Evolutionary conservation across 1,140 invertebrate genomes (phyloP).

Genomic region (Eriosoma lanigerum): DNA sequence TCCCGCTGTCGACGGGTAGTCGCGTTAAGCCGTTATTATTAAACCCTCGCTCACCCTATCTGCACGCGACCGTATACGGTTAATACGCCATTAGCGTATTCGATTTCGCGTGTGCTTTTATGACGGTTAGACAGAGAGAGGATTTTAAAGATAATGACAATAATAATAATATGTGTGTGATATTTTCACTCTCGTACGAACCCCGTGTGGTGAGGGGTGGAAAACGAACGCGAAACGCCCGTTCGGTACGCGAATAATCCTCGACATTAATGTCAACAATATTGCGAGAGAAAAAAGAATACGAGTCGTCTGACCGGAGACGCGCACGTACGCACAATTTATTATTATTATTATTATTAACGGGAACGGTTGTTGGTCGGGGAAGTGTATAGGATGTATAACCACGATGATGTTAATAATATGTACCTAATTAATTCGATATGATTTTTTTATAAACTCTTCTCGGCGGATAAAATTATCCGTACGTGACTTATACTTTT

Average conservation of each 20-base stretch:
- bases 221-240: constrained; percentile 18
- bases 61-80: background rate
- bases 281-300: background rate
- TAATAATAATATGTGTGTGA: background rate
- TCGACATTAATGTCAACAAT: constrained; percentile 41
- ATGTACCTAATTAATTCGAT: too few species aligned
- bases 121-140: too few species aligned
- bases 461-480: too few species aligned
- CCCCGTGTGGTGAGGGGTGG: background rate
- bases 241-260: constrained; percentile 28
- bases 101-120: constrained; percentile 13
- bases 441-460: too few species aligned
- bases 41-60: background rate
- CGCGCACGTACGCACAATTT: background rate
- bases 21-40: constrained; percentile 32
- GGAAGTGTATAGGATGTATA: background rate
- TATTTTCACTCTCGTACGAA: background rate
- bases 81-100: constrained; percentile 49
- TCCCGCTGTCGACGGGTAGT: background rate
- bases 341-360: constrained; percentile 7
- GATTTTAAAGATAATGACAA: too few species aligned
- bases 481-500: too few species aligned
- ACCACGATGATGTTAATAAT: background rate
- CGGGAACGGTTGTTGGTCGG: background rate
- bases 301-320: background rate